Base-by-base conservation (phyloP, 2,797 vertebrate genomes). In the Neosilurus mollespiculum region DNA sequence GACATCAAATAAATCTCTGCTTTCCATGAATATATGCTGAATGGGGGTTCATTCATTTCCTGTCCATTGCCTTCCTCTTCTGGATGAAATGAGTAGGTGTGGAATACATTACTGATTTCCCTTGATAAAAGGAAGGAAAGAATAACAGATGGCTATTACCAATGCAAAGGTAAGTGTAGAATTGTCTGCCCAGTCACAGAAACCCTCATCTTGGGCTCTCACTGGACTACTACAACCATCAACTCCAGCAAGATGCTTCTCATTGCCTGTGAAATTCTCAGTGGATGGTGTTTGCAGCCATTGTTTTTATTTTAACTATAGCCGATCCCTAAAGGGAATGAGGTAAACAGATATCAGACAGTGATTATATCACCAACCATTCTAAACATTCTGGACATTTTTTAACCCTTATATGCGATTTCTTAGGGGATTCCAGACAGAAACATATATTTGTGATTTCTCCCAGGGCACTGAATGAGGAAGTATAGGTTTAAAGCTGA, bases 351-450 rank as follows among this genome's bases (percentile, higher is more conserved):
- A 64, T 54, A 76, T 37, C 10, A 80, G n/a, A 64, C 26, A 56
- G 9, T 69, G 79, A 75, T 87, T 69, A 69, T 76, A 82, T 61
- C 30, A 24, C 26, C 53, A 69, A 72, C n/a, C 58, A 18, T 71
- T 75, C 43, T 79, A 70, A 61, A 70, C 58, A 58, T 18, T 9
- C 67, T 54, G 54, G 9, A 43, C 43, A 4, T 69, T 56, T 53
- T 79, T 72, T 75, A 82, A 86, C 79, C 82, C 81, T 88, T 84
- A 80, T 88, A 86, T 88, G 88, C 80, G 86, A 90, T 82, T 83
- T 86, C 89, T 84, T 80, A 79, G 30, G 78, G 76, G 84, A 81
- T 64, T 67, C n/a, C 2, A 73, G 24, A 34, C 16, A 78, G 22
- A 78, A 64, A 18, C 56, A 77, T 15, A 12, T 16, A 24, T 24